Conservation (phyloP, 2,888 invertebrate genomes). For the Standfussiana lucernea region DNA sequence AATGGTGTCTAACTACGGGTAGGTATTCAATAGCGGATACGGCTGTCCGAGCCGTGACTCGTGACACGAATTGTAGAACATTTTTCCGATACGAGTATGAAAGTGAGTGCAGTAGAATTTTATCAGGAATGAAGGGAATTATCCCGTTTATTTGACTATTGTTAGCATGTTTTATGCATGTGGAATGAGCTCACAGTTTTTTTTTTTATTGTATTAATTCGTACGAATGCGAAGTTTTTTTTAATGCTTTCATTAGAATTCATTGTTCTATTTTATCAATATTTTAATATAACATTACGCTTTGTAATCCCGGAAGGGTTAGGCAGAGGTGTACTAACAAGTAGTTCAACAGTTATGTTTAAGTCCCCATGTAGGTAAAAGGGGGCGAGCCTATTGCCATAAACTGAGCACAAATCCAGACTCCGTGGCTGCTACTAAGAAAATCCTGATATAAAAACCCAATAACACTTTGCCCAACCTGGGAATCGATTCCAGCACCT, state of each 20-base stretch:
- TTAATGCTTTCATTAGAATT: constrained; percentile 11
- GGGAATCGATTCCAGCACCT: too few relatives aligned
- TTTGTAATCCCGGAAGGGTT: too few relatives aligned
- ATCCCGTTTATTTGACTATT: constrained; percentile 53
- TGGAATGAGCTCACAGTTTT: constrained; percentile 19
- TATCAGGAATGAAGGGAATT: constrained; percentile 60
- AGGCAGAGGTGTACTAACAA: too few relatives aligned
- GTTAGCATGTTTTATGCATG: constrained; percentile 47
- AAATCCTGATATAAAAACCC: too few relatives aligned
- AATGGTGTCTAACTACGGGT: constrained; percentile 78
- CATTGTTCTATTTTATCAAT: constrained; percentile 1
- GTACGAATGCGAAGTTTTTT: constrained; percentile 1
- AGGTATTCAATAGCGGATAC: constrained; percentile 73
- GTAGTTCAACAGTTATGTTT: too few relatives aligned
- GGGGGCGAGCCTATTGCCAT: too few relatives aligned
- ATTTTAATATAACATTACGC: too few relatives aligned
- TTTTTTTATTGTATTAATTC: constrained; percentile 30
- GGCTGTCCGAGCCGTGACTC: constrained; percentile 73
- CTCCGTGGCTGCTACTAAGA: too few relatives aligned
- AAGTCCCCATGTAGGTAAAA: too few relatives aligned
- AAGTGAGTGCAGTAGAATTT: constrained; percentile 69
- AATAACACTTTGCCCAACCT: too few relatives aligned
- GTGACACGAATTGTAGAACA: constrained; percentile 75
- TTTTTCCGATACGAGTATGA: constrained; percentile 71
- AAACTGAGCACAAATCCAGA: too few relatives aligned